phyloP scores from a whole-genome alignment of 2,113 vertebrate species.

The Tympanuchus pallidicinctus region DNA sequence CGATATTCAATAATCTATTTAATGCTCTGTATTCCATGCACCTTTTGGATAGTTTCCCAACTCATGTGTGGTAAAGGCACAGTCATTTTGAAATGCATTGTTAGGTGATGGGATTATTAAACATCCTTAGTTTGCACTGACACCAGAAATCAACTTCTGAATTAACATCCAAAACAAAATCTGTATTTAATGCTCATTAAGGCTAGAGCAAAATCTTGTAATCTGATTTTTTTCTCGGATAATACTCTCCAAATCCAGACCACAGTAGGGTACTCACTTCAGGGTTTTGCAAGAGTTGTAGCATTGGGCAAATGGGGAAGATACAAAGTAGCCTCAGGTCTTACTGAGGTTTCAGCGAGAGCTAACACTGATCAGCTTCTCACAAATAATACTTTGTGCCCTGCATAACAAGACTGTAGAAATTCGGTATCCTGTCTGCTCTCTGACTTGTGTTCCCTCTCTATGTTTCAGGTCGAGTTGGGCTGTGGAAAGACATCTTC shows the following conservation, averaged over 20 bases:
- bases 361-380: background rate
- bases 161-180: background rate
- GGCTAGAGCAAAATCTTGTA: background rate
- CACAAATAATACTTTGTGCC: background rate
- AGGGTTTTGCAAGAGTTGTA: background rate
- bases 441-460: conserved; percentile 24
- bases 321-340: background rate
- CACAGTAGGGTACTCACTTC: background rate
- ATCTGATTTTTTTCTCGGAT: background rate
- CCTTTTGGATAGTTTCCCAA: background rate
- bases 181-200: background rate
- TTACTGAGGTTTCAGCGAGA: background rate
- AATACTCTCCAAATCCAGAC: background rate
- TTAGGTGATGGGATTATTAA: background rate
- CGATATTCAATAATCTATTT: background rate
- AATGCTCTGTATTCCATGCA: background rate
- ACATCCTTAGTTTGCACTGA: background rate
- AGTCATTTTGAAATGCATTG: background rate
- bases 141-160: background rate
- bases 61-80: background rate
- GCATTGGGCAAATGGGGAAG: background rate
- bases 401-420: background rate
- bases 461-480: conserved; percentile 88
- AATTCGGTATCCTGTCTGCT: background rate
- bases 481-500: conserved; percentile 98